Evolutionary conservation across 2,113 vertebrate species (phyloP).

Genomic region (Peucedramus taeniatus): DNA sequence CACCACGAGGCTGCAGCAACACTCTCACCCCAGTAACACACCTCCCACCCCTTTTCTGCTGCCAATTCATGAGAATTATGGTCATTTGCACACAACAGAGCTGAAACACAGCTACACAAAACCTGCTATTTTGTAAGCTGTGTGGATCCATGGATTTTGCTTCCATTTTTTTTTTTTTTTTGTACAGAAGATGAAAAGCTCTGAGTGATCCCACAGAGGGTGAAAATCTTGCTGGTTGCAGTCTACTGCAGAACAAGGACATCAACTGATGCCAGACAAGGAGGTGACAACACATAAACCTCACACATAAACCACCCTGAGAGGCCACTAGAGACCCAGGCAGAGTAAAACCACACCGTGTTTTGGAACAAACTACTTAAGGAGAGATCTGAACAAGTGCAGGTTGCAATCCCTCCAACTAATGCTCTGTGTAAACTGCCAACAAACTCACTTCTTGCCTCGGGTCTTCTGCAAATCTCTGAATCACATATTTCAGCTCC

Average conservation of each 20-base stretch:
- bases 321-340: neutral
- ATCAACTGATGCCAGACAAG: neutral
- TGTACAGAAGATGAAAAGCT: neutral
- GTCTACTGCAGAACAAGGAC: neutral
- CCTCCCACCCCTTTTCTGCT: neutral
- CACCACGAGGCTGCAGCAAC: neutral
- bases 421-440: neutral
- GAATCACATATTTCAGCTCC: conserved; percentile 97
- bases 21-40: neutral
- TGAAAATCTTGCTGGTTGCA: neutral
- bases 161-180: neutral
- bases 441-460: conserved; percentile 88
- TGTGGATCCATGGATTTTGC: neutral
- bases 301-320: neutral
- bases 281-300: neutral
- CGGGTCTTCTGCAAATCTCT: conserved; percentile 96
- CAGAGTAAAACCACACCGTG: neutral
- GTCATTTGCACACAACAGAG: neutral
- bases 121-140: neutral
- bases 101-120: neutral
- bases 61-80: neutral
- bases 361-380: neutral
- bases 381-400: neutral
- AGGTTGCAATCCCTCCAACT: neutral
- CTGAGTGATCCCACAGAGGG: neutral